phyloP scores from a whole-genome alignment of 1,140 invertebrate species.

The Drosophila athabasca region DNA sequence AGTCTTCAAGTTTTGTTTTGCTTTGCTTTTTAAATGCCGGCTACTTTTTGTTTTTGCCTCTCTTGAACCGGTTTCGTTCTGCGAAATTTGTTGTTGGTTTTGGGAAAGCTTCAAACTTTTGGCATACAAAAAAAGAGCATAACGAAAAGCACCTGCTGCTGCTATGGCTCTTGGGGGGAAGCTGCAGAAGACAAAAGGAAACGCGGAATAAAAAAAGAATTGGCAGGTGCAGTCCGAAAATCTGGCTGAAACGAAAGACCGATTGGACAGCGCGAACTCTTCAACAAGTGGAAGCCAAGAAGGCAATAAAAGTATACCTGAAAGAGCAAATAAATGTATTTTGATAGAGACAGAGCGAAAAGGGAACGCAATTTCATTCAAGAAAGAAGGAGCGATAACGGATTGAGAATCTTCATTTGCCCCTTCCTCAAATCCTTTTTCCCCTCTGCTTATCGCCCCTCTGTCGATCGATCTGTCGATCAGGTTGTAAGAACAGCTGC shows the following conservation, averaged over 20 bases:
- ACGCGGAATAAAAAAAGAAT: conserved; percentile 3
- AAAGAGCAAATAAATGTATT: background rate
- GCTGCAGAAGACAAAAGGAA: conserved; percentile 17
- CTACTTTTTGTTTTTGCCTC: conserved; percentile 3
- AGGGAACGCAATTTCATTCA: no score
- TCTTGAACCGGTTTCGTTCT: conserved; percentile 41
- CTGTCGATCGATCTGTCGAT: background rate
- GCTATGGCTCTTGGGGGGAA: conserved; percentile 10
- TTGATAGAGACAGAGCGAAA: no score
- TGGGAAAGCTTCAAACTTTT: conserved; percentile 17
- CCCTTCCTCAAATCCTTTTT: no score
- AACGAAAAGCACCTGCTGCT: conserved; percentile 44
- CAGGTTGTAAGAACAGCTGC: conserved; percentile 40
- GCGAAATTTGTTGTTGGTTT: conserved; percentile 11
- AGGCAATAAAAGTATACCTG: background rate
- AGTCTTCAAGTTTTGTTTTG: conserved; percentile 16
- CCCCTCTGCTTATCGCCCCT: background rate
- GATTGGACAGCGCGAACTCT: conserved; percentile 9
- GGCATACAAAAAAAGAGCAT: conserved; percentile 24
- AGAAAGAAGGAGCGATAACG: background rate
- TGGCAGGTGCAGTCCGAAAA: conserved; percentile 25
- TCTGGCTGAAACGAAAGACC: conserved; percentile 10
- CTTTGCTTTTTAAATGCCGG: conserved; percentile 32
- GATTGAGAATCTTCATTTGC: background rate
- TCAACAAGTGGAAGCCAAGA: conserved; percentile 4